Evolutionary conservation across 2,113 vertebrate genomes (phyloP), one percentile per base, ranked within the genome.

Genomic region (Stegostoma tigrinum): DNA sequence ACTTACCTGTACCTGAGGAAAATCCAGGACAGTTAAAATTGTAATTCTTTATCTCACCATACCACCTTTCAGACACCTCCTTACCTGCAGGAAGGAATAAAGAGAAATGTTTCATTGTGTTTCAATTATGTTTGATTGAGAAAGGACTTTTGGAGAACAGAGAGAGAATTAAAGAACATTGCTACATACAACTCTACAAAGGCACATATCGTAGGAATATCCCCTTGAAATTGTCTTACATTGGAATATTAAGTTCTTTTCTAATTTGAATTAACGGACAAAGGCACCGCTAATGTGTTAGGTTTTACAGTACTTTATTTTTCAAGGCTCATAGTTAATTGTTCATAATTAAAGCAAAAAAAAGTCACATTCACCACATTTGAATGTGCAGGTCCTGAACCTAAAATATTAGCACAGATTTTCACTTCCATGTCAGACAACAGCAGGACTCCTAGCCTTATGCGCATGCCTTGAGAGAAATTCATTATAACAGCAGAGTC

Each of bases 1-100:
- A 96, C 98, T 98, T 96, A 99, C 99, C 99, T 66, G 99, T 99
- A 95, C 98, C 98, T 3, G 99, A 99, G 96, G 98, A 98, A 97
- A 99, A 99, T 87, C 99, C 99, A 23, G 99, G 98, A 52, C 97
- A 98, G 97, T 98, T 98, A 97, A 99, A 99, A 97, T 98, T 99
- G 97, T 99, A 99, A 96, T 98, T 98, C 96, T 99, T 99, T 96
- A 99, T 99, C 96, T 99, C 99, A 96, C 97, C 98, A 96, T 99
- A 99, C 99, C 99, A 99, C 96, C 99, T 98, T 61, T 99, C 99
- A 94, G 98, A 97, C 95, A 99, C 98, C 96, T 99, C 99, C 96
- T 98, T 98, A 95, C 99, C 99, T 99, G 97, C 72, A 97, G 85
- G 14, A 96, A 67, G 97, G 95, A 96, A 96, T 95, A 96, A 96